A percentile compares a stretch with the other conserved stretches of the same genome.
Evolutionary conservation across 2,888 invertebrate species (phyloP).

Genomic region (Philhelius pedissequus): DNA sequence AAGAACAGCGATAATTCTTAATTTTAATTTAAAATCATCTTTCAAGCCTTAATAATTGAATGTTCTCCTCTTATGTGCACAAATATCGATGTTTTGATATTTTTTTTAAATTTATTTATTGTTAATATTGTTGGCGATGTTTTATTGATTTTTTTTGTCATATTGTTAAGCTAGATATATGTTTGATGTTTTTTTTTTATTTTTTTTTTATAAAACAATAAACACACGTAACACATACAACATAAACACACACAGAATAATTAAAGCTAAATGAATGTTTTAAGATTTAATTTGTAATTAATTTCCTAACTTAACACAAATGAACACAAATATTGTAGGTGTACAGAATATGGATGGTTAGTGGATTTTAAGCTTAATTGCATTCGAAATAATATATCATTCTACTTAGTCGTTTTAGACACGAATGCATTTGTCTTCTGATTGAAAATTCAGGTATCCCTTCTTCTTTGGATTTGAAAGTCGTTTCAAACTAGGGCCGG

Average conservation of each 20-base stretch:
- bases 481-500: too few relatives aligned
- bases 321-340: neutral
- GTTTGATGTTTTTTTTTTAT: neutral
- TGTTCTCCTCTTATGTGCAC: slow-evolving; percentile 47
- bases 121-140: slow-evolving; percentile 28
- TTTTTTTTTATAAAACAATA: neutral
- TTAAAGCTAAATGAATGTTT: slow-evolving; percentile 22
- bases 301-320: slow-evolving; percentile 12
- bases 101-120: neutral
- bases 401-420: too few relatives aligned
- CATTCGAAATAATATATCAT: neutral
- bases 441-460: too few relatives aligned
- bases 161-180: slow-evolving; percentile 26
- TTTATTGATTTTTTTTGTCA: slow-evolving; percentile 1
- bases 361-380: neutral
- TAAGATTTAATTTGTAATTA: neutral
- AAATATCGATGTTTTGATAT: slow-evolving; percentile 43
- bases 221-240: too few relatives aligned
- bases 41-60: slow-evolving; percentile 10
- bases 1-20: neutral
- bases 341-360: neutral
- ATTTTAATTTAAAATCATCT: slow-evolving; percentile 11
- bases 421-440: too few relatives aligned
- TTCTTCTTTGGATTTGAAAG: too few relatives aligned
- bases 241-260: neutral